Evolutionary conservation across 2,113 vertebrate genomes (phyloP).

Genomic region (Gallinago media): DNA sequence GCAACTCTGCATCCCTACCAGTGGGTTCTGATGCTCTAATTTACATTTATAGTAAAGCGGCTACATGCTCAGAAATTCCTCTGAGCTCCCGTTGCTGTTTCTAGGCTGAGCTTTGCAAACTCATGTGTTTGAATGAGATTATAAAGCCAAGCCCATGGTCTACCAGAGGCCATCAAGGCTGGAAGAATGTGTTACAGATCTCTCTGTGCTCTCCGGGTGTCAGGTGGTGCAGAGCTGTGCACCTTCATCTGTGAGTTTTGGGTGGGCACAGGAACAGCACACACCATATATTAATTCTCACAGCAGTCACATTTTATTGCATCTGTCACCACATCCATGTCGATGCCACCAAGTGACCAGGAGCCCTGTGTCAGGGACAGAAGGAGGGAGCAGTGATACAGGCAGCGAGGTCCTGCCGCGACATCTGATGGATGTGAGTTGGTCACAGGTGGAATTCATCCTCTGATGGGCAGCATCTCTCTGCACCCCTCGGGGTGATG

Average conservation of each 20-base stretch:
- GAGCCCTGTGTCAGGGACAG: neutral
- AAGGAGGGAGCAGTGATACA: neutral
- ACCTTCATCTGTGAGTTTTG: neutral
- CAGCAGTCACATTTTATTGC: neutral
- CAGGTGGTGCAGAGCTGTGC: accelerated
- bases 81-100: accelerated
- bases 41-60: neutral
- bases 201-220: accelerated
- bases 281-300: neutral
- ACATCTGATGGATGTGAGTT: neutral
- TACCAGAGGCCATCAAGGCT: neutral
- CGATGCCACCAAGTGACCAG: neutral
- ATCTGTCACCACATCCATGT: accelerated
- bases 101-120: neutral
- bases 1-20: neutral
- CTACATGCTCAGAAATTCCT: neutral
- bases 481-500: accelerated
- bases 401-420: neutral
- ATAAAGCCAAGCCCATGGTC: neutral
- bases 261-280: neutral
- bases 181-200: neutral
- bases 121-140: accelerated
- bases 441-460: neutral
- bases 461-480: accelerated
- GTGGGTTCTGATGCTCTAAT: neutral